Evolutionary conservation across 2,888 invertebrate genomes (phyloP), one percentile per base, ranked within the genome.

Genomic region (Brenthis ino): DNA sequence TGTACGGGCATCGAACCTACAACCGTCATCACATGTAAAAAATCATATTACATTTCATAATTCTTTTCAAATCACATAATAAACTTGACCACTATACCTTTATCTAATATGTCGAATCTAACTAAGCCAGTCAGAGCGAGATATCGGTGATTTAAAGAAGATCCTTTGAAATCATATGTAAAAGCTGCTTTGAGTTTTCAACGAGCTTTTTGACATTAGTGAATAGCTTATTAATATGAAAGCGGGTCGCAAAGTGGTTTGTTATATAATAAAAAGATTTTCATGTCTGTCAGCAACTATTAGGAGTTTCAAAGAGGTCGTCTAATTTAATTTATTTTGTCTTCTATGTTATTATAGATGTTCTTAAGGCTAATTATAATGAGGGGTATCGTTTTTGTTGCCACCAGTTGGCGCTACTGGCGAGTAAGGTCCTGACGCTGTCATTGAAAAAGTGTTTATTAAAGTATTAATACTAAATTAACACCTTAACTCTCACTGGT

Each of bases 111-210:
- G 28, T 28, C 28, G 28, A 28, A 5, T 28, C 28, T 28, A 28
- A 28, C 20, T 20, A 20, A 20, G 20, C 1, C 61, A 66, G 66
- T 16, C 68, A 51, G 43, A 58, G 53, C 71, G 69, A 57, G 72
- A 63, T 75, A 74, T 75, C 72, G 70, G 71, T 67, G 64, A 70
- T 72, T 71, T 71, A 72, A 71, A 73, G 71, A 70, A 72, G 72
- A 74, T 54, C 73, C 69, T 75, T 76, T 74, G 69, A 74, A 70
- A 64, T 71, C 57, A 57, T 43, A 43, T 28, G 58, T n/a, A 58
- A 58, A 48, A 43, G 37, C 43, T 54, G 37, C 14, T 20, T 16
- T 43, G 11, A 37, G 43, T 1, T 57, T 43, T 6, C 14, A 54
- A 16, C 6, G 51, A 43, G 20, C 54, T 24, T 63, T 63, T 63